Base-by-base conservation (phyloP, 2,113 vertebrate genomes). In the Sander vitreus region DNA sequence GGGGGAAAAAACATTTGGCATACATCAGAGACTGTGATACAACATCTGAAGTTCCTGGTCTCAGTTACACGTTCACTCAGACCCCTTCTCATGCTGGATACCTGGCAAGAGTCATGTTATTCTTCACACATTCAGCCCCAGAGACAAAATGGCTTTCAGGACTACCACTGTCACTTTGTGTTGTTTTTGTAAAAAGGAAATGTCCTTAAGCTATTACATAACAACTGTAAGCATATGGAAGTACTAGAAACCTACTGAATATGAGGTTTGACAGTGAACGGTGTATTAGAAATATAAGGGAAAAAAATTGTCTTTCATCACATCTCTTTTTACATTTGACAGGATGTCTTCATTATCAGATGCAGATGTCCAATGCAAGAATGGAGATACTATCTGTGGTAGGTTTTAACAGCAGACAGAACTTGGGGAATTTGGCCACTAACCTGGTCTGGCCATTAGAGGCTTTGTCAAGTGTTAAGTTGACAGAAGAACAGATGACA, bases 331-430 rank as follows among this genome's bases (percentile, higher is more conserved):
- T 36, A 53, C 4, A 50, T 71, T 70, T 25, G 16, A 48, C 81
- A 95, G 93, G 77, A 96, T 96, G 95, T 92, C 94, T 67, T 87
- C 92, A 2, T 0, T 78, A 58, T 81, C 92, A 51, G 53, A 72
- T 0, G 30, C 85, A 45, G 89, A 90, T 68, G 81, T 4, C 53
- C 64, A 0, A 30, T 96, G 95, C 72, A 1, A 78, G 0, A 48
- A 64, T 0, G 92, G 89, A 68, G 95, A 95, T 27, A 94, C 82
- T 0, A 13, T 94, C 58, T 96, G 95, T 72, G 89, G 95, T 96
- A 47, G 90, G 95, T 88, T 60, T 69, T 2, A 59, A 50, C 36
- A 43, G 53, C 21, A 21, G 16, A 45, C 19, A 7, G 6, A 36
- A 16, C 23, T n/a, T 16, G 4, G 53, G 10, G 30, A 73, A 25